Conservation (phyloP, 1,140 invertebrate species). For the Diorhabda sublineata region DNA sequence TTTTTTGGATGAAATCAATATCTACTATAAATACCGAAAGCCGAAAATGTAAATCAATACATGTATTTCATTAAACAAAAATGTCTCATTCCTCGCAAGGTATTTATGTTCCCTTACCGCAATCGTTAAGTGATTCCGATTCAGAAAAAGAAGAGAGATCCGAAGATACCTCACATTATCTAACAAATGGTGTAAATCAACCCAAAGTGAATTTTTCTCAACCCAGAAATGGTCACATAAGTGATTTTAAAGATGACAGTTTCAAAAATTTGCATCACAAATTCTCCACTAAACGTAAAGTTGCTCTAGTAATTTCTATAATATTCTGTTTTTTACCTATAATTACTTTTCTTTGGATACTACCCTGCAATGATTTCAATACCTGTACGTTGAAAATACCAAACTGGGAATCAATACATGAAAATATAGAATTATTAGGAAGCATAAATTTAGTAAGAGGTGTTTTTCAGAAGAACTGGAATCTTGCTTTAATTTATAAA, state of each 20-base stretch:
- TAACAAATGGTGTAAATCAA: constrained; percentile 30
- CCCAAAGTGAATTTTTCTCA: constrained; percentile 26
- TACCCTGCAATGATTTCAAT: constrained; percentile 64
- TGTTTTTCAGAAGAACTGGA: constrained; percentile 55
- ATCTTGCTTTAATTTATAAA: constrained; percentile 67
- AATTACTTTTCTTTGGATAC: constrained; percentile 67
- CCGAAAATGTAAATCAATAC: not conserved
- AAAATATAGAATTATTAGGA: constrained; percentile 68
- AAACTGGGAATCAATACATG: constrained; percentile 67
- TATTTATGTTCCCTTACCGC: constrained; percentile 66
- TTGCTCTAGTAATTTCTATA: constrained; percentile 63
- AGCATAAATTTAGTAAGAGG: constrained; percentile 64
- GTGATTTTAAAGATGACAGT: constrained; percentile 45
- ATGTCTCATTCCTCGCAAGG: constrained; percentile 44
- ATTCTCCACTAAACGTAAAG: constrained; percentile 59
- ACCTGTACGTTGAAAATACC: constrained; percentile 59
- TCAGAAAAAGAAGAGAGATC: constrained; percentile 63
- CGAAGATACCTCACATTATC: constrained; percentile 41
- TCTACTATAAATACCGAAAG: too few relatives aligned
- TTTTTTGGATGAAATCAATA: too few relatives aligned
- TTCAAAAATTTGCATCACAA: constrained; percentile 52
- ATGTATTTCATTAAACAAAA: constrained; percentile 15
- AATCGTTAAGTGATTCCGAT: constrained; percentile 68
- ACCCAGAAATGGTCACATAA: constrained; percentile 35
- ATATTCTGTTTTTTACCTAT: constrained; percentile 66